Evolutionary conservation across 2,113 vertebrate species (phyloP).

Genomic region (Albula glossodonta): DNA sequence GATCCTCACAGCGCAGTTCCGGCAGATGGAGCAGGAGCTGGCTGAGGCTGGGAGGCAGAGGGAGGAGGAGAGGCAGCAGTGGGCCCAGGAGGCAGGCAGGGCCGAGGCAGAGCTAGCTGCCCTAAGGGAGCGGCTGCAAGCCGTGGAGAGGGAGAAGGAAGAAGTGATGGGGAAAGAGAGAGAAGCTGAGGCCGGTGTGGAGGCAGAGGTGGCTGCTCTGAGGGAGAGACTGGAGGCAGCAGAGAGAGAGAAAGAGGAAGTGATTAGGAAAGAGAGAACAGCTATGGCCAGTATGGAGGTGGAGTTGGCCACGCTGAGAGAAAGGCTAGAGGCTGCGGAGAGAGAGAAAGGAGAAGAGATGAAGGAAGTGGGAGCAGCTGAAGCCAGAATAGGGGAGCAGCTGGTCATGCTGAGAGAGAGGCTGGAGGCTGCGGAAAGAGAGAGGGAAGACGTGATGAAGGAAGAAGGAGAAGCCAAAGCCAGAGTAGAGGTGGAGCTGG

Average conservation of each 20-base stretch:
- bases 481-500: conserved; percentile 45
- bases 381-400: background rate
- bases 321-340: conserved; percentile 52
- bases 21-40: conserved; percentile 78
- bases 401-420: conserved; percentile 32
- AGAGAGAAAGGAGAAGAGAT: conserved; percentile 42
- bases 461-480: conserved; percentile 11
- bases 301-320: conserved; percentile 52
- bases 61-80: conserved; percentile 58
- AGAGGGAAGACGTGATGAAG: conserved; percentile 48
- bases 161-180: conserved; percentile 59
- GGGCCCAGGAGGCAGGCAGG: conserved; percentile 51
- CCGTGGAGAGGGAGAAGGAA: conserved; percentile 51
- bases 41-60: conserved; percentile 54
- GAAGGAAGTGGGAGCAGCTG: conserved; percentile 58
- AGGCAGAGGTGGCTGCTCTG: conserved; percentile 42
- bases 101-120: background rate
- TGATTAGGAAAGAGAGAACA: conserved; percentile 56
- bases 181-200: conserved; percentile 50
- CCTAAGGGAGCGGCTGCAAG: conserved; percentile 67
- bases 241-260: conserved; percentile 38
- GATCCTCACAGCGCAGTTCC: conserved; percentile 78
- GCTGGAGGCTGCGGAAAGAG: conserved; percentile 56
- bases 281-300: conserved; percentile 43
- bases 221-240: conserved; percentile 38